phyloP scores from a whole-genome alignment of 1,140 invertebrate genomes.

The Drosophila tsacasi region DNA sequence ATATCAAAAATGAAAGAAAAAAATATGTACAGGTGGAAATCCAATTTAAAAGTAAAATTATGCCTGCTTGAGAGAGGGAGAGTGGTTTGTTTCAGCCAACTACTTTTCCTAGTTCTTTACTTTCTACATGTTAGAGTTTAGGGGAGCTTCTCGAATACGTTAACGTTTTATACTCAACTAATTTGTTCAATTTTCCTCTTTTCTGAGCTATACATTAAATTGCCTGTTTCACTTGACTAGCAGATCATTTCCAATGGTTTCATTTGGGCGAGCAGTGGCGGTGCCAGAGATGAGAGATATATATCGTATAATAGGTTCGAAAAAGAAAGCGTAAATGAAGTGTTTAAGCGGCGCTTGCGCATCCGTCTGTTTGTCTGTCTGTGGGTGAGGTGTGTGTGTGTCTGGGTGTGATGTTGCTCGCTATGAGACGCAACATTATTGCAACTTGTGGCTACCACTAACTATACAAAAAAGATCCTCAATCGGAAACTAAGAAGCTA shows the following conservation, averaged over 20 bases:
- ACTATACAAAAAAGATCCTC: conserved; percentile 76
- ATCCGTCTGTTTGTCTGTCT: conserved; percentile 14
- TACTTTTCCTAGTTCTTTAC: conserved; percentile 31
- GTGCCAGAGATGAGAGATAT: conserved; percentile 23
- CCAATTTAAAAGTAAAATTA: conserved; percentile 39
- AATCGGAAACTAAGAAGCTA: conserved; percentile 45
- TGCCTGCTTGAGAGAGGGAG: conserved; percentile 12
- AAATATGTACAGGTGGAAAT: conserved; percentile 63
- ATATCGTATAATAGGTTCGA: conserved; percentile 8
- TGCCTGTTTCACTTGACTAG: conserved; percentile 79
- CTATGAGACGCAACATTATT: conserved; percentile 79
- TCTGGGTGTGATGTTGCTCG: conserved; percentile 76
- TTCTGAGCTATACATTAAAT: conserved; percentile 70
- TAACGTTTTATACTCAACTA: conserved; percentile 40
- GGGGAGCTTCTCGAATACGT: conserved; percentile 39
- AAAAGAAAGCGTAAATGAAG: conserved; percentile 23
- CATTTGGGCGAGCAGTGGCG: conserved; percentile 26
- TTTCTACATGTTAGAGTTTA: conserved; percentile 28
- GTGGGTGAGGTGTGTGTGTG: conserved; percentile 6
- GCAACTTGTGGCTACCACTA: conserved; percentile 79
- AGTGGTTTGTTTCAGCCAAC: conserved; percentile 19
- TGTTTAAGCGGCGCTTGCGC: conserved; percentile 28
- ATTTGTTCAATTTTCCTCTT: conserved; percentile 56
- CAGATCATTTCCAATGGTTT: conserved; percentile 65
- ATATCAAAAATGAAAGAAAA: conserved; percentile 5